Evolutionary conservation across 2,113 vertebrate species (phyloP), one percentile per base, ranked within the genome.

Genomic region (Ophiodon elongatus): DNA sequence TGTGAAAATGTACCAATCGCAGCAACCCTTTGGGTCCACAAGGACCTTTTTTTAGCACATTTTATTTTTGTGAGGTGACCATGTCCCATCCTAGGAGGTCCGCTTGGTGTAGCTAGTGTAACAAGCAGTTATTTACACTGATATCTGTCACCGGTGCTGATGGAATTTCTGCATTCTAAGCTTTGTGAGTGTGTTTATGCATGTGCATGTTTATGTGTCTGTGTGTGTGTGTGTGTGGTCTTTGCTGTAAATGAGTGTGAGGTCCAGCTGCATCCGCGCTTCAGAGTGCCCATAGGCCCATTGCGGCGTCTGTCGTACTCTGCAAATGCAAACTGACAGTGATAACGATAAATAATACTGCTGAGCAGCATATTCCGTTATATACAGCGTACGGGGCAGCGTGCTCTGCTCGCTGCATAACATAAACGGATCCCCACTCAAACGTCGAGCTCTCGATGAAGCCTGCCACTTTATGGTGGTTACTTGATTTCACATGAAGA

Each of bases 191-290:
- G 23, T 82, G 35, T 84, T 21, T 64, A 5, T 63, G 60, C 15
- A 63, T 63, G 19, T 64, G 62, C 59, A 29, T 70, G 29, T 67
- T 27, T 56, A 6, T 85, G 50, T 65, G 19, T 19, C 37, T 76
- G 52, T 83, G 59, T 80, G 33, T 76, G 63, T 75, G 67, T 69
- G 73, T 84, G 72, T 87, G 79, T 85, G 78, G 81, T 85, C 80
- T 74, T 47, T 63, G 31, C 73, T 33, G 54, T 81, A 87, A 80
- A 75, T 73, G 66, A 62, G 14, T 77, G 86, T 91, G 90, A 86
- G 86, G 86, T 92, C 86, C 89, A 85, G 84, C 79, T 89, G 82
- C 33, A 57, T 41, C 54, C 19, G 31, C 41, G 57, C 50, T 33
- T 59, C 8, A 33, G 19, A 74, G 37, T 37, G 37, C 57, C 54